These are phyloP conservation scores for Phania funesta DNA, from an alignment of 2,888 invertebrate genomes.

Conservation along the genomic window DNA sequence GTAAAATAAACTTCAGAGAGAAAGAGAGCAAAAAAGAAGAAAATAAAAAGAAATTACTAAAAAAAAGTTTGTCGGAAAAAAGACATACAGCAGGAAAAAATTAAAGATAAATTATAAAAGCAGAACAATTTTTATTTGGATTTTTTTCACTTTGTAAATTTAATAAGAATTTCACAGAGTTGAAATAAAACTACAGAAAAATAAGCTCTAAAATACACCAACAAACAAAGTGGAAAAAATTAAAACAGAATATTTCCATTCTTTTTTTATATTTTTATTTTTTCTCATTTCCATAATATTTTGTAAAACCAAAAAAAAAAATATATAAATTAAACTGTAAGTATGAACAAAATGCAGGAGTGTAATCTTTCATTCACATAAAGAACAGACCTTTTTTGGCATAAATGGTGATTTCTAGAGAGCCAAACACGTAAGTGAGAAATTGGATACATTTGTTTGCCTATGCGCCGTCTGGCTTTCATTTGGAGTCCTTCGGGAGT, in stretches of 20 bases:
- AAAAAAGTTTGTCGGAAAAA: constrained; percentile 38
- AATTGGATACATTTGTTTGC: too few relatives aligned
- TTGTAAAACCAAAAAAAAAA: not conserved
- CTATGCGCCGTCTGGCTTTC: too few relatives aligned
- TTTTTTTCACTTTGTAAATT: constrained; percentile 31
- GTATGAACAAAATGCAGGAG: constrained; percentile 8
- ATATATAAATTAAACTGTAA: constrained; percentile 40
- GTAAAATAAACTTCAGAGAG: constrained; percentile 60
- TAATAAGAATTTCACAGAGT: constrained; percentile 53
- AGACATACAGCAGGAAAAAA: constrained; percentile 49
- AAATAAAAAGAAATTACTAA: constrained; percentile 45
- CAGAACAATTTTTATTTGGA: constrained; percentile 20
- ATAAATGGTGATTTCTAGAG: not conserved
- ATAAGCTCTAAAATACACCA: constrained; percentile 27
- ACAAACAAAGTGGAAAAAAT: constrained; percentile 38
- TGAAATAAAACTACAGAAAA: constrained; percentile 31
- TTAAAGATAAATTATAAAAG: constrained; percentile 66
- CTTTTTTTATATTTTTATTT: not conserved
- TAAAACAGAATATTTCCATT: constrained; percentile 42
- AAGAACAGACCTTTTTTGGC: not conserved
- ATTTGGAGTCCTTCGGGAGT: too few relatives aligned
- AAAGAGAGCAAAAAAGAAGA: constrained; percentile 51
- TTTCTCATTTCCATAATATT: constrained; percentile 34
- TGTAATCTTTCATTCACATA: not conserved
- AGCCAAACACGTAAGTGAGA: not conserved